These are phyloP conservation scores for Druon quercuslanigerum DNA, from an alignment of 1,140 invertebrate genomes.

Conservation along the genomic window DNA sequence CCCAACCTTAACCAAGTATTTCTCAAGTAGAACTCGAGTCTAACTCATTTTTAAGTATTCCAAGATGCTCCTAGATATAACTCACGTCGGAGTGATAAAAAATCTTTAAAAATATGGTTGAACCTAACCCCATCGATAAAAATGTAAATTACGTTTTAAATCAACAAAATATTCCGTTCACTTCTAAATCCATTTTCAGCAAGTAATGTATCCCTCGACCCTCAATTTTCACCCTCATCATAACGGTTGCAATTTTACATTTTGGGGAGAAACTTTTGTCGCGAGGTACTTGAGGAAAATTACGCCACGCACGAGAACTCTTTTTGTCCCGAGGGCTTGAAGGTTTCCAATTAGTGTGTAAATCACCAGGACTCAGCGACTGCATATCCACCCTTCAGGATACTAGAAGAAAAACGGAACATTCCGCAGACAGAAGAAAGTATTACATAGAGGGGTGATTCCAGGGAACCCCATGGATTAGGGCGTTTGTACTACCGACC, in stretches of 20 bases:
- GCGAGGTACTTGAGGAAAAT: neutral
- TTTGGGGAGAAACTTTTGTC: neutral
- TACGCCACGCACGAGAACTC: constrained; percentile 1
- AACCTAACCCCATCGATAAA: too few species aligned
- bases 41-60: too few species aligned
- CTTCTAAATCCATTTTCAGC: too few species aligned
- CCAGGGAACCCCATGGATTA: neutral
- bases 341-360: constrained; percentile 46
- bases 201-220: too few species aligned
- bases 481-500: neutral
- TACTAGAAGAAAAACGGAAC: constrained; percentile 4
- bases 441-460: neutral
- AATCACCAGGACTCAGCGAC: constrained; percentile 34
- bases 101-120: too few species aligned
- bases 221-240: too few species aligned
- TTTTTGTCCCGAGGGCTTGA: constrained; percentile 36
- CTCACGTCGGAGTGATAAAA: too few species aligned
- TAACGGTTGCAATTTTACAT: too few species aligned
- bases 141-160: neutral
- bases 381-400: constrained; percentile 10
- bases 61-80: too few species aligned
- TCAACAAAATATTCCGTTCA: neutral
- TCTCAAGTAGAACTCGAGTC: too few species aligned
- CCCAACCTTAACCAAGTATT: too few species aligned
- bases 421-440: constrained; percentile 30